Evolutionary conservation across 2,113 vertebrate genomes (phyloP).

Genomic region (Pangasianodon hypophthalmus): DNA sequence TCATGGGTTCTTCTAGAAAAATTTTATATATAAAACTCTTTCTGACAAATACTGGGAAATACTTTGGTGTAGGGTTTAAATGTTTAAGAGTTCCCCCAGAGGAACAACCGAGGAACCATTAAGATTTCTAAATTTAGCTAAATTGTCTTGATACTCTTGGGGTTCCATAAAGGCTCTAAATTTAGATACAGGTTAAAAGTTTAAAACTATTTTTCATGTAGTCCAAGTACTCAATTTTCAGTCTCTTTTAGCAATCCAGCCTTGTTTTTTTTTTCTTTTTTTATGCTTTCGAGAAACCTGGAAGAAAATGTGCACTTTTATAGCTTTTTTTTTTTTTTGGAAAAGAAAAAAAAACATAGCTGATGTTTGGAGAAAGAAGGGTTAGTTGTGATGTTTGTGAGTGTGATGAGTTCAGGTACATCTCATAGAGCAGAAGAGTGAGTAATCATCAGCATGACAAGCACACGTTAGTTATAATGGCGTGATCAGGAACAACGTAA

Average conservation of each 20-base stretch:
- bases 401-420: background rate
- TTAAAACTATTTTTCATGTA: background rate
- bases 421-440: background rate
- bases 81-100: too few relatives aligned
- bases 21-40: background rate
- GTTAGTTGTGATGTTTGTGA: background rate
- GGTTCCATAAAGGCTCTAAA: background rate
- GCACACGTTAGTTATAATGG: constrained; percentile 51
- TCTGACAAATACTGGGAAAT: background rate
- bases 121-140: too few relatives aligned
- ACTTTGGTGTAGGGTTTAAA: background rate
- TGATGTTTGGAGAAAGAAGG: background rate
- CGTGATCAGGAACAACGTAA: constrained; percentile 48
- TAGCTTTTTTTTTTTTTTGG: background rate
- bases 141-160: too few relatives aligned
- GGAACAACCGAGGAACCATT: too few relatives aligned
- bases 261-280: too few relatives aligned
- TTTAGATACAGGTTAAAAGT: background rate
- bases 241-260: too few relatives aligned
- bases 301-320: too few relatives aligned
- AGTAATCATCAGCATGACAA: background rate
- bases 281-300: too few relatives aligned
- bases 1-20: background rate
- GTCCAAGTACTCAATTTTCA: background rate
- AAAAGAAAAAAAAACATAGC: background rate